phyloP scores from a whole-genome alignment of 2,113 vertebrate species.

The Panthera leo region DNA sequence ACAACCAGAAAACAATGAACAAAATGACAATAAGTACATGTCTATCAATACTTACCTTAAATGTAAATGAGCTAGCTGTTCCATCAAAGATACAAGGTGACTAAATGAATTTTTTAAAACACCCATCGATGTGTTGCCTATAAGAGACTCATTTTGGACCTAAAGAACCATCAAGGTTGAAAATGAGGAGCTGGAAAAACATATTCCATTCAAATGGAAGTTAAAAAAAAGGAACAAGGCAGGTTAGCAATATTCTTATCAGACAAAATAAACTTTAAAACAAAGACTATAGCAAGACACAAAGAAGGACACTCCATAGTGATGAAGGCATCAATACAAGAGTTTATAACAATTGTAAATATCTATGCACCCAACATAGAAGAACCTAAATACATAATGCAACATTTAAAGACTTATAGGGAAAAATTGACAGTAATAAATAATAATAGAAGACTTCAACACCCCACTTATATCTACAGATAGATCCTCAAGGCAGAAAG shows the following conservation, averaged over 20 bases:
- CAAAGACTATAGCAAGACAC: background rate
- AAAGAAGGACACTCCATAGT: background rate
- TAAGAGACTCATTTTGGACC: too few species aligned
- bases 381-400: background rate
- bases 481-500: too few species aligned
- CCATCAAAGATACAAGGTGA: too few species aligned
- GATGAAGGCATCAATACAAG: background rate
- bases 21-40: too few species aligned
- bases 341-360: background rate
- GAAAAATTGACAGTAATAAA: too few species aligned
- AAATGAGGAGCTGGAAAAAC: background rate
- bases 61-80: too few species aligned
- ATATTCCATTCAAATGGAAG: background rate
- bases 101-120: too few species aligned
- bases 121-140: too few species aligned
- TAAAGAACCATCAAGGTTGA: background rate
- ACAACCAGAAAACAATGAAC: background rate
- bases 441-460: background rate
- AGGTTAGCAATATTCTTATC: background rate
- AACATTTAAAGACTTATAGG: too few species aligned
- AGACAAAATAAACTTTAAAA: background rate
- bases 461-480: too few species aligned
- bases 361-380: background rate
- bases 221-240: too few species aligned
- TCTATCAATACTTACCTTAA: too few species aligned